Evolutionary conservation across 2,888 invertebrate species (phyloP), one percentile per base, ranked within the genome.

Genomic region (Drosophila ezoana): DNA sequence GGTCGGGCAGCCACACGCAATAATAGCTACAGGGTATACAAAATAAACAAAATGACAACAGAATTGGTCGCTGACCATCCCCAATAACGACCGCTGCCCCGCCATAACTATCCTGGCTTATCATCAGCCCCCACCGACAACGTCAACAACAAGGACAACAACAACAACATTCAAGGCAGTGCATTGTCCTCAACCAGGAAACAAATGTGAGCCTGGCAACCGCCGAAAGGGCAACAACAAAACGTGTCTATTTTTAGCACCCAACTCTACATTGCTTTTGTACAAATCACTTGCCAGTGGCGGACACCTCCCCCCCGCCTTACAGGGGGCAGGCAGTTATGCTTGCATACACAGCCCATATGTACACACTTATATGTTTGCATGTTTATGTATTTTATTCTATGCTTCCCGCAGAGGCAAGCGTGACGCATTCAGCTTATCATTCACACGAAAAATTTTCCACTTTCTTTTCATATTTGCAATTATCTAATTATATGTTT

Each of bases 111-210:
- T 18, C 20, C 45, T 45, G 33, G 33, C 38, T 40, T 38, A 52
- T 35, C 33, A 41, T 14, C 51, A 52, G 47, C 38, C 40, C 49
- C 51, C 23, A 16, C 6, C 16, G 10, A 14, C 18, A 43, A 14
- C 8, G 23, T 23, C 6, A 23, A 20, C 49, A 48, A 28, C n/a
- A 14, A 28, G 35, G 28, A 13, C n/a, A 38, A 23, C 47, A 37
- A 14, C 10, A 23, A 33, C 48, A 56, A 64, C 52, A 43, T 78
- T 86, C 70, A 89, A 86, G 87, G 83, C 74, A 89, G 84, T 85
- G 84, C 89, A 85, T 89, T 85, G 85, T 85, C 87, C 89, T 85
- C 79, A 72, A 62, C 59, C 76, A 66, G 80, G 65, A 76, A 80
- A 57, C 61, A 59, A 40, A 41, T 38, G 47, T 28, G 44, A 72